Evolutionary conservation across 2,888 invertebrate species (phyloP), one percentile per base, ranked within the genome.

Genomic region (Ischnus inquisitorius): DNA sequence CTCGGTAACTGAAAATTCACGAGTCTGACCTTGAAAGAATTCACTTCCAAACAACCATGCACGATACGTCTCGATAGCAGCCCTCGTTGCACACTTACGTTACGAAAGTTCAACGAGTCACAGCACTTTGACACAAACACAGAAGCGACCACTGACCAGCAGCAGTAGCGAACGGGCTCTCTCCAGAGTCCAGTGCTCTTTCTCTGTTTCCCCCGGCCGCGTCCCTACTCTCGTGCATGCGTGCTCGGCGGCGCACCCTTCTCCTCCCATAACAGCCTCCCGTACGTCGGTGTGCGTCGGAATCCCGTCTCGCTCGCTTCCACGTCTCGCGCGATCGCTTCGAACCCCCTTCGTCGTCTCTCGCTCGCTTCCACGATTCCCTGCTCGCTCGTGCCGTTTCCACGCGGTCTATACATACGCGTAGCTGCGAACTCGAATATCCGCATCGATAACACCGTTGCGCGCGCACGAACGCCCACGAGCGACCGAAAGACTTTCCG

Each of bases 401-500:
- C 60, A 10, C 16, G 28, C 51, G 12, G 14, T 72, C 10, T 46
- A 39, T 22, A 51, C 6, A 64, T 69, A 69, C 78, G 57, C 54
- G 10, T 25, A 67, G 68, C 68, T 19, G 46, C 71, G 22, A 54
- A 80, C 71, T n/a, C 28, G 28, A 34, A 8, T 14, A 16, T 60
- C 54, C 68, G 60, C 86, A 83, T 87, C 86, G 86, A 87, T 87
- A 87, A 86, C 74, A 64, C 51, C 46, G 68, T 46, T 89, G 90
- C 90, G 85, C 86, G 90, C 90, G 90, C 90, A 86, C 67, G 72
- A 64, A 71, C 83, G 72, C 78, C 83, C 87, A 81, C 77, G 48
- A 79, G 51, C 28, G 2, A n/a, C 48, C 64, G 4, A 10, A 28
- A 71, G 39, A 82, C 77, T 89, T 88, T 64, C 71, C 39, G 54